Evolutionary conservation across 2,113 vertebrate species (phyloP).

Genomic region (Salvelinus fontinalis): DNA sequence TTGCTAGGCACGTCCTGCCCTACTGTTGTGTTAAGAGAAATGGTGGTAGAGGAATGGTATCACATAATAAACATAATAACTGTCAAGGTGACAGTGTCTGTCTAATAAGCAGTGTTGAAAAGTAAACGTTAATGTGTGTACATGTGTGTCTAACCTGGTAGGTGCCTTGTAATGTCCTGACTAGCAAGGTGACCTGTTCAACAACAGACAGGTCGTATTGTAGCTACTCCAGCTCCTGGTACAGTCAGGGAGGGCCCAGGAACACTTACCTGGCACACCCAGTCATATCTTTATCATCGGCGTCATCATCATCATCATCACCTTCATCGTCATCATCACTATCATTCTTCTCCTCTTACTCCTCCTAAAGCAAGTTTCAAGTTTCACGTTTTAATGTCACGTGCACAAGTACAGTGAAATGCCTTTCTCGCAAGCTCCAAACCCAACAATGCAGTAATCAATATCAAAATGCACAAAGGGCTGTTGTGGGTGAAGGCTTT

Average conservation of each 20-base stretch:
- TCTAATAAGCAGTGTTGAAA: neutral
- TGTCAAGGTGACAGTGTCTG: too few species aligned
- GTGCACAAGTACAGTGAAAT: too few species aligned
- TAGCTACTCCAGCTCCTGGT: slow-evolving; percentile 85
- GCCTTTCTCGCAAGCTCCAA: too few species aligned
- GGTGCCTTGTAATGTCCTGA: slow-evolving; percentile 82
- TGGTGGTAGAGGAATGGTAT: slow-evolving; percentile 14
- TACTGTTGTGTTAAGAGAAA: slow-evolving; percentile 81
- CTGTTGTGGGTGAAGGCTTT: too few species aligned
- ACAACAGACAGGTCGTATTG: slow-evolving; percentile 84
- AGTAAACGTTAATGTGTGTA: neutral
- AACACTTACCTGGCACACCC: slow-evolving; percentile 76
- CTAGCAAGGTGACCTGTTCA: slow-evolving; percentile 82
- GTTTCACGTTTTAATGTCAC: too few species aligned
- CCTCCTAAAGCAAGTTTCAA: too few species aligned
- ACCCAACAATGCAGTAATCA: too few species aligned
- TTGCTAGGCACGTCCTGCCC: slow-evolving; percentile 84
- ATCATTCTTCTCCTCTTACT: too few species aligned
- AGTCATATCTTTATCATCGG: neutral
- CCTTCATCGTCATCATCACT: neutral
- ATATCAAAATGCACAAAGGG: too few species aligned
- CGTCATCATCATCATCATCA: neutral
- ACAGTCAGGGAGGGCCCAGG: slow-evolving; percentile 83
- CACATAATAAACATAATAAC: neutral
- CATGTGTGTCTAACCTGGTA: slow-evolving; percentile 76